A percentile compares a stretch with the other conserved stretches of the same genome.
These are phyloP conservation scores for Polypedilum pembai DNA, from an alignment of 1,140 invertebrate species.

Conservation along the genomic window DNA sequence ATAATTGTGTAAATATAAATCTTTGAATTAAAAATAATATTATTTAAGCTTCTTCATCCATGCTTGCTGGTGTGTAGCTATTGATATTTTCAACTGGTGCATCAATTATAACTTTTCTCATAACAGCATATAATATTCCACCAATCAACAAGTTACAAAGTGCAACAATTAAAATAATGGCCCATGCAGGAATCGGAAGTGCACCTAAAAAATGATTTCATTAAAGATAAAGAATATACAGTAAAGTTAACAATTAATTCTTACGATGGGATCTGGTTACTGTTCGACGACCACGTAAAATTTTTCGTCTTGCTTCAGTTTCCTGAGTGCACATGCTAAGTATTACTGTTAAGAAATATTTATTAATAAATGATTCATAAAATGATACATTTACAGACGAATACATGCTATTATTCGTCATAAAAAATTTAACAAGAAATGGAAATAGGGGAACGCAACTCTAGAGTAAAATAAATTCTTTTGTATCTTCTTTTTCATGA, in stretches of 20 bases:
- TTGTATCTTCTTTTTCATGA: background rate
- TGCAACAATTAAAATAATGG: slow-evolving; percentile 57
- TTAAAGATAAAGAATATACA: too few relatives aligned
- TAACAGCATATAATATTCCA: slow-evolving; percentile 54
- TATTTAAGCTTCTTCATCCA: slow-evolving; percentile 32
- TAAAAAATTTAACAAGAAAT: background rate
- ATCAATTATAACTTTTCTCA: slow-evolving; percentile 57
- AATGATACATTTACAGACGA: too few relatives aligned
- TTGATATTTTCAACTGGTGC: slow-evolving; percentile 38
- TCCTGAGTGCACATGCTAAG: slow-evolving; percentile 56
- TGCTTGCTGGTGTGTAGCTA: slow-evolving; percentile 37
- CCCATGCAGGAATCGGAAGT: slow-evolving; percentile 63
- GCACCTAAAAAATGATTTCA: slow-evolving; percentile 51
- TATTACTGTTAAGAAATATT: slow-evolving; percentile 47
- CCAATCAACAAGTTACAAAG: slow-evolving; percentile 57
- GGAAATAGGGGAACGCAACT: background rate
- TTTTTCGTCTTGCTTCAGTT: slow-evolving; percentile 62
- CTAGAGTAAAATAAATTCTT: background rate
- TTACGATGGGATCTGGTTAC: slow-evolving; percentile 69
- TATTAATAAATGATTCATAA: slow-evolving; percentile 24
- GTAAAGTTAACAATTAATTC: too few relatives aligned
- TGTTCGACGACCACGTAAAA: slow-evolving; percentile 62
- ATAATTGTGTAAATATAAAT: too few relatives aligned
- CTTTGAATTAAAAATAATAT: too few relatives aligned
- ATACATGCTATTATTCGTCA: background rate